Percentiles rank a stretch among this genome's conserved stretches.
Conservation (phyloP, 2,888 invertebrate genomes). For the Lasioglossum pauxillum region DNA sequence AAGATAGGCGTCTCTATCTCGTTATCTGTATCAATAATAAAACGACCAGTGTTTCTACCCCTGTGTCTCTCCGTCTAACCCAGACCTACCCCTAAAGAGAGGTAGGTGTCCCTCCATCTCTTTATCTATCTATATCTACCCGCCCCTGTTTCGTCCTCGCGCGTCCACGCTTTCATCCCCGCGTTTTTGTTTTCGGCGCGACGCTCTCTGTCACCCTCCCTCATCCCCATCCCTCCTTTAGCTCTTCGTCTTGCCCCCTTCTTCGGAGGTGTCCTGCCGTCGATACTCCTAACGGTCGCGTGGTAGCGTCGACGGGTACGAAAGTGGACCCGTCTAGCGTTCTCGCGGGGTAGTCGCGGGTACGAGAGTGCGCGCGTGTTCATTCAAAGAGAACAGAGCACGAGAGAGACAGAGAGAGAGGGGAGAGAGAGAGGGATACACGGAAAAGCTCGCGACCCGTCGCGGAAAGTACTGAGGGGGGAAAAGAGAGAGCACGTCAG, state of each 20-base stretch:
- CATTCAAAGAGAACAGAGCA: not conserved
- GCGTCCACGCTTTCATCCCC: not conserved
- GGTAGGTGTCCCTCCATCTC: not conserved
- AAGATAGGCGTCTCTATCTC: too few species aligned
- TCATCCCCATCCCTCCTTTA: not conserved
- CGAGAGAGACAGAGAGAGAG: too few species aligned
- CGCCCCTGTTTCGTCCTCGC: not conserved
- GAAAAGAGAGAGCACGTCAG: not conserved
- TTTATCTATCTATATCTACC: not conserved
- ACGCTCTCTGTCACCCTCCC: not conserved
- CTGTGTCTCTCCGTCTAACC: not conserved
- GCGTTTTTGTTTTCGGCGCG: conserved; percentile 7
- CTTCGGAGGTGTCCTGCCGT: not conserved
- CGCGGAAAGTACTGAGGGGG: not conserved
- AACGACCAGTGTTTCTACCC: too few species aligned
- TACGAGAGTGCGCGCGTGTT: not conserved
- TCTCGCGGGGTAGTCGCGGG: conserved; percentile 10
- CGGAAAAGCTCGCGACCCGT: not conserved
- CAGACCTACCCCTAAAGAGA: not conserved
- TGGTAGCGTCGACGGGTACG: not conserved
- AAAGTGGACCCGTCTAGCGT: conserved; percentile 53
- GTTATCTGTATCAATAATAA: too few species aligned
- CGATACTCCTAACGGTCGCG: not conserved
- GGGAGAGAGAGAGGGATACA: not conserved
- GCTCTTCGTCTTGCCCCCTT: not conserved